Evolutionary conservation across 2,888 invertebrate species (phyloP).

Genomic region (Ceraclea dissimilis): DNA sequence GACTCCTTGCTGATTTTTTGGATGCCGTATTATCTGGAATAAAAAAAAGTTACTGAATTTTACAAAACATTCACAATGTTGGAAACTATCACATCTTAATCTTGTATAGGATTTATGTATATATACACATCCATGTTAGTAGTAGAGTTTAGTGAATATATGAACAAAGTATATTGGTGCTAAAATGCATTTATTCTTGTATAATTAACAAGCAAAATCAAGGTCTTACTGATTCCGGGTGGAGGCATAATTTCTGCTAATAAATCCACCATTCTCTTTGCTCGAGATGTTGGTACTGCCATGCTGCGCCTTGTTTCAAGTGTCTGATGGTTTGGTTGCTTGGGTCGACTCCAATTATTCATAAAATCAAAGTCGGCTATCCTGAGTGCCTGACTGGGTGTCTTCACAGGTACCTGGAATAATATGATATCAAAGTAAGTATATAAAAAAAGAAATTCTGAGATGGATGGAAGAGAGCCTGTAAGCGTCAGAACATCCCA

Average conservation of each 20-base stretch:
- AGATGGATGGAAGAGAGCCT: too few species aligned
- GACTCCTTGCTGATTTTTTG: background rate
- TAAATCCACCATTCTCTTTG: conserved; percentile 16
- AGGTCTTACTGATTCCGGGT: conserved; percentile 2
- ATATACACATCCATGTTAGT: too few species aligned
- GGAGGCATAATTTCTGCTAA: conserved; percentile 8
- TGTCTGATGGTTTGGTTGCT: background rate
- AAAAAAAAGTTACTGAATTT: background rate
- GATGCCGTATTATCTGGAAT: conserved; percentile 9
- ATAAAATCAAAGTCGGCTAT: conserved; percentile 11
- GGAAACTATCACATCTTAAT: too few species aligned
- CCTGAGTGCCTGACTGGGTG: conserved; percentile 9
- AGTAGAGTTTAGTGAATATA: too few species aligned
- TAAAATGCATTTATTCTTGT: too few species aligned
- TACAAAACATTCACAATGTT: too few species aligned
- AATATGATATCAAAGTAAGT: too few species aligned
- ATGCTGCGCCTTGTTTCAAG: background rate
- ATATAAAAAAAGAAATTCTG: too few species aligned
- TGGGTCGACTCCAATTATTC: background rate
- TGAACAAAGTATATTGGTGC: too few species aligned
- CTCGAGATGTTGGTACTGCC: background rate
- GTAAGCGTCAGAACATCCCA: too few species aligned
- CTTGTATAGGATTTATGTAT: too few species aligned
- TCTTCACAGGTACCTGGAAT: background rate
- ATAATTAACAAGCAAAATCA: too few species aligned